Evolutionary conservation across 1,140 invertebrate species (phyloP).

Genomic region (Aphis gossypii): DNA sequence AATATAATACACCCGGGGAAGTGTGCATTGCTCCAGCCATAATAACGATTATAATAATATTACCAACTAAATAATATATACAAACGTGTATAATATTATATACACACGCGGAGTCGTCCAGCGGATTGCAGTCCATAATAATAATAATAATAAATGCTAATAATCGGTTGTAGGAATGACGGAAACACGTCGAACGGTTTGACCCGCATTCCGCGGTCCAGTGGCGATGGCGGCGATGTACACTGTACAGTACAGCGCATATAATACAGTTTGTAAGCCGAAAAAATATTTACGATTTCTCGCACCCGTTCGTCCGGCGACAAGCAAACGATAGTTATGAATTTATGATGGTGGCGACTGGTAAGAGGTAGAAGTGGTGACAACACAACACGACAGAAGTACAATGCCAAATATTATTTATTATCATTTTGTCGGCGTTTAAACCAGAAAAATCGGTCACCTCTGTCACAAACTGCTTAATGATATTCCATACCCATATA

Average conservation of each 20-base stretch:
- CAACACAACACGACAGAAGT: background rate
- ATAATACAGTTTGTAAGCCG: background rate
- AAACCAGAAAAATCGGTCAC: background rate
- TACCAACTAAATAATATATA: background rate
- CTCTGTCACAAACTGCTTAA: background rate
- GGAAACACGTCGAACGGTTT: conserved; percentile 54
- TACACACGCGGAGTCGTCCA: background rate
- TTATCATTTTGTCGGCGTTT: background rate
- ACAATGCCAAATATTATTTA: background rate
- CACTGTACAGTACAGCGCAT: no score
- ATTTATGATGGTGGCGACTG: background rate
- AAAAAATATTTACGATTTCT: conserved; percentile 25
- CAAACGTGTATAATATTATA: background rate
- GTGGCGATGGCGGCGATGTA: background rate
- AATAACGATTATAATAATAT: background rate
- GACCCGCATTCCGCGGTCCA: conserved; percentile 57
- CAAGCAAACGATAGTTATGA: background rate
- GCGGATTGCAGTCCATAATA: background rate
- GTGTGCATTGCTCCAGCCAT: background rate
- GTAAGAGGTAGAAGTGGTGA: background rate
- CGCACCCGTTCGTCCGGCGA: background rate
- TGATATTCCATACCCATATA: background rate
- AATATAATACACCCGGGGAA: background rate
- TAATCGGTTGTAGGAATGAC: conserved; percentile 56
- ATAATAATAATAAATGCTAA: conserved; percentile 49